phyloP scores from a whole-genome alignment of 2,797 vertebrate genomes.

The Neostethus bicornis region DNA sequence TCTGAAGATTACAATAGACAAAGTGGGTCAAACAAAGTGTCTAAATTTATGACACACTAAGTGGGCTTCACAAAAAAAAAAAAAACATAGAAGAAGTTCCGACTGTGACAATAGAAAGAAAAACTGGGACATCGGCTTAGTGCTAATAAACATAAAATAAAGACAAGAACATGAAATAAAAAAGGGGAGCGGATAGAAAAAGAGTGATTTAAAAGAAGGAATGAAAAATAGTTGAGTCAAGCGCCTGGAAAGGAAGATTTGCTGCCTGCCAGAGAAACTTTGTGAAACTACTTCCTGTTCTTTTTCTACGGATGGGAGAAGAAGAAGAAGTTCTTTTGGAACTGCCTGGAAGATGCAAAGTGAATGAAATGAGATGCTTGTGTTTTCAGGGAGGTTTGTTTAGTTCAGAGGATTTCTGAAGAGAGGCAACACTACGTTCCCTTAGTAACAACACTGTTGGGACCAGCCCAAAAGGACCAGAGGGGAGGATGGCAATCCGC shows the following conservation, averaged over 20 bases:
- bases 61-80: not conserved
- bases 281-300: slow-evolving; percentile 78
- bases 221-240: slow-evolving; percentile 55
- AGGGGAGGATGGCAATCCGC: slow-evolving; percentile 48
- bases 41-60: not conserved
- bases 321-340: slow-evolving; percentile 63
- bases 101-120: not conserved
- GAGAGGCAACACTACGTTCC: slow-evolving; percentile 68
- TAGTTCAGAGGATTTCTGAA: slow-evolving; percentile 62
- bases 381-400: slow-evolving; percentile 66
- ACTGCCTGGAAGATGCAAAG: slow-evolving; percentile 43
- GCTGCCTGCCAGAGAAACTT: slow-evolving; percentile 65
- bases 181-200: slow-evolving; percentile 34
- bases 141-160: slow-evolving; percentile 10
- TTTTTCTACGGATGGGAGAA: slow-evolving; percentile 40
- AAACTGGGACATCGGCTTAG: not conserved
- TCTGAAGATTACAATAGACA: not conserved
- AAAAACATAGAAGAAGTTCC: slow-evolving; percentile 24
- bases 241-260: slow-evolving; percentile 68
- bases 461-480: slow-evolving; percentile 50
- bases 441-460: slow-evolving; percentile 67
- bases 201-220: slow-evolving; percentile 34
- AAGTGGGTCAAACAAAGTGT: not conserved
- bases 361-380: slow-evolving; percentile 68
- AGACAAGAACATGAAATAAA: slow-evolving; percentile 25